phyloP scores from a whole-genome alignment of 1,140 invertebrate species.

The Drosophila triauraria region DNA sequence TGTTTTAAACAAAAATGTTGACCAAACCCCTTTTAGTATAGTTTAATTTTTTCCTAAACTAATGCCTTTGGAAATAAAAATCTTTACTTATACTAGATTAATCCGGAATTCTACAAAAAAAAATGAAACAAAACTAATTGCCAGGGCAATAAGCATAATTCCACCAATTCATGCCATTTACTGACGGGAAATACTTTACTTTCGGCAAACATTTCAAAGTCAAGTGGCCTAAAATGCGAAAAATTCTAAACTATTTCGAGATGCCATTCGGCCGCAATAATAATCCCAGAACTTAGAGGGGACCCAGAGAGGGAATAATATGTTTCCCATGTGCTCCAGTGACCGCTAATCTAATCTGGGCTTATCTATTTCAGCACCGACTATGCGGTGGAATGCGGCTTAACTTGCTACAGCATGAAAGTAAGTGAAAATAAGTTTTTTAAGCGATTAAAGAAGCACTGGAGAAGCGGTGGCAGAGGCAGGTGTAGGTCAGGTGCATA shows the following conservation, averaged over 20 bases:
- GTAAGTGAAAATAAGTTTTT: conserved; percentile 36
- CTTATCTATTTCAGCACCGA: conserved; percentile 50
- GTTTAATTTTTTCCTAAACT: background rate
- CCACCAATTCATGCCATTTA: background rate
- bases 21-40: background rate
- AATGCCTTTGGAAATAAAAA: background rate
- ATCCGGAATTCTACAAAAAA: background rate
- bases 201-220: conserved; percentile 15
- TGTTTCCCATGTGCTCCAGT: conserved; percentile 35
- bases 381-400: conserved; percentile 34
- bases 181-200: background rate
- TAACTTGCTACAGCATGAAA: conserved; percentile 19
- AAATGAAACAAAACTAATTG: conserved; percentile 8
- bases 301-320: conserved; percentile 21
- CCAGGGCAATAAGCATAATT: background rate
- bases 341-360: conserved; percentile 69
- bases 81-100: background rate
- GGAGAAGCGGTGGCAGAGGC: background rate
- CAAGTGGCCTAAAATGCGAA: conserved; percentile 30
- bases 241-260: conserved; percentile 18
- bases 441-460: conserved; percentile 12
- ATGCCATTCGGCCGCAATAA: conserved; percentile 29
- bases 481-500: conserved; percentile 6
- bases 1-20: no score
- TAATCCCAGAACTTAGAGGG: conserved; percentile 3